These are phyloP conservation scores for Palythoa heliodiscus DNA, from an alignment of 92 coral and sea anemone species.

Conservation along the genomic window DNA sequence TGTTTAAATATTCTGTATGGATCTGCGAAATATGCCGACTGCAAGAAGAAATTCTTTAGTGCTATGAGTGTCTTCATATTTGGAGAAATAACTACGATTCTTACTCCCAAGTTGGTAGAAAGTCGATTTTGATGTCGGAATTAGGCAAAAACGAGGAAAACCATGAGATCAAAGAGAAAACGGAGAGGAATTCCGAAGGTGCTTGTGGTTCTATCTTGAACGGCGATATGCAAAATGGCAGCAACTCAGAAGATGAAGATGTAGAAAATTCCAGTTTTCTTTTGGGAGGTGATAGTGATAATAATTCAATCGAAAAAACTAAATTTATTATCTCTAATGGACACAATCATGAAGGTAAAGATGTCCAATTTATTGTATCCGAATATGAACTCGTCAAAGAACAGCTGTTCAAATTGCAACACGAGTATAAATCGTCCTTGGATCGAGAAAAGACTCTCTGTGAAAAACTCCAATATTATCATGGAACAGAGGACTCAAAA, in stretches of 20 bases:
- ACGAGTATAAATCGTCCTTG: constrained; percentile 69
- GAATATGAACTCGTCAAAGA: constrained; percentile 75
- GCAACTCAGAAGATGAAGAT: constrained; percentile 5
- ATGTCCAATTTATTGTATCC: constrained; percentile 58
- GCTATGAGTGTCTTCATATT: constrained; percentile 16
- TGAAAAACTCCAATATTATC: constrained; percentile 69
- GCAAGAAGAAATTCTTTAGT: constrained; percentile 10
- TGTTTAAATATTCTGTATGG: constrained; percentile 12
- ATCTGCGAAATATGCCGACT: constrained; percentile 30
- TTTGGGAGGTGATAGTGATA: not conserved
- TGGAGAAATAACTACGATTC: constrained; percentile 22
- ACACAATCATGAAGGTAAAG: constrained; percentile 67
- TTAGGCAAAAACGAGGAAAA: constrained; percentile 24
- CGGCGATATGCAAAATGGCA: constrained; percentile 36
- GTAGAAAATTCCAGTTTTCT: not conserved
- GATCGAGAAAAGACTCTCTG: constrained; percentile 80
- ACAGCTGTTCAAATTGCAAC: constrained; percentile 74
- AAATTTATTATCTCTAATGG: constrained; percentile 51
- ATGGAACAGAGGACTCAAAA: constrained; percentile 69
- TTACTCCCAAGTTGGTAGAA: not conserved
- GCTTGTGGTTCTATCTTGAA: constrained; percentile 5
- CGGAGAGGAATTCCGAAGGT: constrained; percentile 23
- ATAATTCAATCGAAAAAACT: constrained; percentile 23
- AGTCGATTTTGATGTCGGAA: constrained; percentile 36
- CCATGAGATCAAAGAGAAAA: constrained; percentile 35